Evolutionary conservation across 2,888 invertebrate genomes (phyloP).

Genomic region (Pandemis cinnamomeana): DNA sequence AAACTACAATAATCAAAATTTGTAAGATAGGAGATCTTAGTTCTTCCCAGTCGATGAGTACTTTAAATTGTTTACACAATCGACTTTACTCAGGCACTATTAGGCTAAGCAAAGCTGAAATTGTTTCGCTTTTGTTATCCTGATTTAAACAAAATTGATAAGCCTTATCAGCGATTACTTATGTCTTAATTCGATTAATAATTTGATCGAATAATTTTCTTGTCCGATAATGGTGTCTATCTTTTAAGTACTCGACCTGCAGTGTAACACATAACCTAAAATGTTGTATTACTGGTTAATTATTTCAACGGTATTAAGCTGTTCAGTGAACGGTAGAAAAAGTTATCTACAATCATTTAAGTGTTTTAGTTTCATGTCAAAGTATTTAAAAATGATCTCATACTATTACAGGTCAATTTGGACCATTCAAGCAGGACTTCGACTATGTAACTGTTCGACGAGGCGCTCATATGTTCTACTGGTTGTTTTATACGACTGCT

Average conservation of each 20-base stretch:
- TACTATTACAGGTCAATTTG: conserved; percentile 72
- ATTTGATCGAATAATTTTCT: conserved; percentile 10
- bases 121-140: conserved; percentile 15
- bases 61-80: background rate
- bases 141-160: conserved; percentile 23
- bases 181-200: conserved; percentile 11
- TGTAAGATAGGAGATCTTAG: no score
- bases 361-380: background rate
- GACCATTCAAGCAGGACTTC: conserved; percentile 88
- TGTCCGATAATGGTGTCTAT: background rate
- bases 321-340: conserved; percentile 33
- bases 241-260: background rate
- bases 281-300: conserved; percentile 29
- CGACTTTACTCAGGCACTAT: background rate
- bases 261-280: conserved; percentile 5
- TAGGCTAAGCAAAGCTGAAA: background rate
- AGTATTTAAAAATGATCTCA: background rate
- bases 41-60: no score
- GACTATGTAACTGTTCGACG: conserved; percentile 89
- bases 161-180: conserved; percentile 28
- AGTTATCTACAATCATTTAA: background rate
- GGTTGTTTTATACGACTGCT: conserved; percentile 91
- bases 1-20: no score
- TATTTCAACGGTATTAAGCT: conserved; percentile 28
- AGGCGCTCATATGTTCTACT: conserved; percentile 94